These are phyloP conservation scores for Vanessa atalanta DNA, from an alignment of 1,140 invertebrate species.

Conservation along the genomic window DNA sequence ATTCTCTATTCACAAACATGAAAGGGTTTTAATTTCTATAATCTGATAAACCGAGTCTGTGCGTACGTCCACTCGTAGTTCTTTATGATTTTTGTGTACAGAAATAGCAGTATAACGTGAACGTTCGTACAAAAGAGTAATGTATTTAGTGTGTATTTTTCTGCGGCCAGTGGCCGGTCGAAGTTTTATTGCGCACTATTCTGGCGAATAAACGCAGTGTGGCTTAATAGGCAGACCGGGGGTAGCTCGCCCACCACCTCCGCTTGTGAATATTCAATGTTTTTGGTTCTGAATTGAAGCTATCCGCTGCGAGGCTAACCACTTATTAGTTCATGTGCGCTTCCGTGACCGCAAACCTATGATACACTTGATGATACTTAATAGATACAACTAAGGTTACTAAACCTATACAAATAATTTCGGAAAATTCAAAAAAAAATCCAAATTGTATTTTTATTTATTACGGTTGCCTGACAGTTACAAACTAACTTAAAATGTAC, in stretches of 20 bases:
- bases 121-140: conserved; percentile 10
- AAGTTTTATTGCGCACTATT: conserved; percentile 25
- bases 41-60: conserved; percentile 33
- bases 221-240: not conserved
- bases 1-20: conserved; percentile 30
- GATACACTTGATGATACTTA: not conserved
- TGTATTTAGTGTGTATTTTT: conserved; percentile 22
- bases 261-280: conserved; percentile 25
- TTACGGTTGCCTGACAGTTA: too few species aligned
- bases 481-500: too few species aligned
- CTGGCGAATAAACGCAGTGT: conserved; percentile 16
- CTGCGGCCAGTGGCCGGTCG: conserved; percentile 20
- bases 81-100: conserved; percentile 30
- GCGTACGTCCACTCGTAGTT: conserved; percentile 20
- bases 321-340: conserved; percentile 21
- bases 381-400: not conserved
- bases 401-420: not conserved
- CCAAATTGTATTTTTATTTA: too few species aligned
- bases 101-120: conserved; percentile 9
- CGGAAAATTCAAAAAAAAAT: too few species aligned
- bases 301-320: conserved; percentile 3
- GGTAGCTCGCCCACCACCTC: not conserved
- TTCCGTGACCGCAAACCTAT: not conserved
- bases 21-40: conserved; percentile 39
- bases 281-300: conserved; percentile 24